These are phyloP conservation scores for Aphrophora alni DNA, from an alignment of 2,888 invertebrate species.

Conservation along the genomic window DNA sequence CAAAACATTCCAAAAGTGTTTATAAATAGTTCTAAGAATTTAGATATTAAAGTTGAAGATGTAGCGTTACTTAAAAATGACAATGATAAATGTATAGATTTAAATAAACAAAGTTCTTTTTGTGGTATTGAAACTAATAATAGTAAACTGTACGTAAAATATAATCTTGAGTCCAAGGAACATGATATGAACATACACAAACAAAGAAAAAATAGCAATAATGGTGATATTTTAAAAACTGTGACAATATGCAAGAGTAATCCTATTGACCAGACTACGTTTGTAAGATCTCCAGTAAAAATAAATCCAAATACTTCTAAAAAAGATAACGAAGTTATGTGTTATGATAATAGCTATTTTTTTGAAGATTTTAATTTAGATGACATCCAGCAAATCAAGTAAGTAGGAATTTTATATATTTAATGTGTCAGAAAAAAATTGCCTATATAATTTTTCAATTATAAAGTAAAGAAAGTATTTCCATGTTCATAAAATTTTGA, in stretches of 20 bases:
- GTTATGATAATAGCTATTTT: background rate
- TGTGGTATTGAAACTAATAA: background rate
- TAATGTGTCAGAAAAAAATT: too few species aligned
- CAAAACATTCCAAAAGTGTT: background rate
- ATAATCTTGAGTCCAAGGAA: background rate
- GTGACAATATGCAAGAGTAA: background rate
- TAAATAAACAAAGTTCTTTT: background rate
- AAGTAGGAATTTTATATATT: background rate
- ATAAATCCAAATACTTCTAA: background rate
- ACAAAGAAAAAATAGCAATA: background rate
- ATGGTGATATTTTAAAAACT: background rate
- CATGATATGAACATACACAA: background rate
- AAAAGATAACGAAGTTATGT: background rate
- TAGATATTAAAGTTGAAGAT: background rate
- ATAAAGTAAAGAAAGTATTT: too few species aligned
- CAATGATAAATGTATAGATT: too few species aligned
- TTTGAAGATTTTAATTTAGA: background rate
- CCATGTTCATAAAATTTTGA: too few species aligned
- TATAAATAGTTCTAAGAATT: too few species aligned
- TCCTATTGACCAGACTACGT: background rate
- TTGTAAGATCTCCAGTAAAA: background rate
- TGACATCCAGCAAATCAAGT: background rate
- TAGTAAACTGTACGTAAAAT: background rate
- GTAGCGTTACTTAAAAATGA: too few species aligned
- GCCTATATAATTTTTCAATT: too few species aligned